These are phyloP conservation scores for Dynastes hyllus DNA, from an alignment of 2,888 invertebrate genomes.

Conservation along the genomic window DNA sequence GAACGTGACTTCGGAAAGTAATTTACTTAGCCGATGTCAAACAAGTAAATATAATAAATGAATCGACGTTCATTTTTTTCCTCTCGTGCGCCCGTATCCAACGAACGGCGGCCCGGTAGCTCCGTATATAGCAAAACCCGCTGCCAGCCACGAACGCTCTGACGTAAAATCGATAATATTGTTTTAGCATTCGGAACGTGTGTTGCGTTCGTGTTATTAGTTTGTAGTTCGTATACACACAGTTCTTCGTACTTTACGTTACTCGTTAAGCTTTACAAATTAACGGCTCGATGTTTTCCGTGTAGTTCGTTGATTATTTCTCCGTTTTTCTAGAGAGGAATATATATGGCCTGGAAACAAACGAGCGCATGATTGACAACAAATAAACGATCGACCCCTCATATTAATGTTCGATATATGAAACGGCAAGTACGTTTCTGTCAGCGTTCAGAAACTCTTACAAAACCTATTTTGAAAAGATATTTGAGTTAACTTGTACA, in stretches of 20 bases:
- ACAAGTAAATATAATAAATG: constrained; percentile 49
- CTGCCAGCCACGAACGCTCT: neutral
- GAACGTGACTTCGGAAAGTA: constrained; percentile 42
- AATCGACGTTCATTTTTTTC: constrained; percentile 40
- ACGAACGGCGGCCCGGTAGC: neutral
- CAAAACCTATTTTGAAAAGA: too few species aligned
- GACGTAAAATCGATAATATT: constrained; percentile 47
- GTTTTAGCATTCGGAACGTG: constrained; percentile 43
- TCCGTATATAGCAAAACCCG: neutral
- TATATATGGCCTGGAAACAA: too few species aligned
- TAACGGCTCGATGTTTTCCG: constrained; percentile 7
- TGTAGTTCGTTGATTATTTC: constrained; percentile 7
- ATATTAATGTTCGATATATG: too few species aligned
- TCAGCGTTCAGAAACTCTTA: too few species aligned
- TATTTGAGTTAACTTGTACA: too few species aligned
- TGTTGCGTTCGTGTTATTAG: constrained; percentile 32
- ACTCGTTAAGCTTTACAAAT: constrained; percentile 39
- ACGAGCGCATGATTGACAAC: too few species aligned
- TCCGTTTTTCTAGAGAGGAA: neutral
- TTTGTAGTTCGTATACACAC: constrained; percentile 25
- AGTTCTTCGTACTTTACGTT: constrained; percentile 19
- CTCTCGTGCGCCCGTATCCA: neutral
- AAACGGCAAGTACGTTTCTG: too few species aligned
- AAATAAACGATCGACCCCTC: too few species aligned
- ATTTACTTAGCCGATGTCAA: constrained; percentile 47